These are phyloP conservation scores for Napeogenes sylphis DNA, from an alignment of 2,888 invertebrate genomes.

Conservation along the genomic window DNA sequence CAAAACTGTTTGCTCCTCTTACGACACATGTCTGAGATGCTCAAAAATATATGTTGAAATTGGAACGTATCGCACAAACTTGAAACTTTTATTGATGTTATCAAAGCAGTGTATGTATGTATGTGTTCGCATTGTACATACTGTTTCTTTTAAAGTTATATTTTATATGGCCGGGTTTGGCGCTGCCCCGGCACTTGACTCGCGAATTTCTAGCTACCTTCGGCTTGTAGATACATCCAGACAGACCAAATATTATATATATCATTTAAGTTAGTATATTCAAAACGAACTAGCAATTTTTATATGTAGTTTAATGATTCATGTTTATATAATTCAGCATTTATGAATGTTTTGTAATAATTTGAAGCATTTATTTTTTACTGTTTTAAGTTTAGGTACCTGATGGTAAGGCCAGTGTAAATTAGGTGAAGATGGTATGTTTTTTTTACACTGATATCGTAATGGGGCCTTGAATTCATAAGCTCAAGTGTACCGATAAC, in stretches of 20 bases:
- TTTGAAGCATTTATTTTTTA: slow-evolving; percentile 1
- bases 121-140: slow-evolving; percentile 69
- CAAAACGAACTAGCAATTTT: neutral
- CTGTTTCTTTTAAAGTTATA: slow-evolving; percentile 61
- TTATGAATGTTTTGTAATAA: neutral
- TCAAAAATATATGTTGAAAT: slow-evolving; percentile 66
- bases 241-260: slow-evolving; percentile 14
- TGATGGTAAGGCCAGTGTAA: too few species aligned
- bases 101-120: slow-evolving; percentile 57
- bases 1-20: slow-evolving; percentile 73
- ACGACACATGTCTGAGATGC: slow-evolving; percentile 72
- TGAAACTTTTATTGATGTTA: slow-evolving; percentile 68
- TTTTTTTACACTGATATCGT: neutral
- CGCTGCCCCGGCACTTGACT: slow-evolving; percentile 21
- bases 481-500: neutral
- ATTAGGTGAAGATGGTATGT: too few species aligned
- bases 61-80: slow-evolving; percentile 77
- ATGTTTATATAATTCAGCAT: neutral
- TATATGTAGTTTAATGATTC: neutral
- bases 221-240: slow-evolving; percentile 19
- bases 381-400: neutral
- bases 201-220: slow-evolving; percentile 6
- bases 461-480: neutral
- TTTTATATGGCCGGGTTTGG: slow-evolving; percentile 33
- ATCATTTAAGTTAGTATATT: slow-evolving; percentile 3